phyloP scores from a whole-genome alignment of 2,113 vertebrate species.

The Oreochromis aureus region DNA sequence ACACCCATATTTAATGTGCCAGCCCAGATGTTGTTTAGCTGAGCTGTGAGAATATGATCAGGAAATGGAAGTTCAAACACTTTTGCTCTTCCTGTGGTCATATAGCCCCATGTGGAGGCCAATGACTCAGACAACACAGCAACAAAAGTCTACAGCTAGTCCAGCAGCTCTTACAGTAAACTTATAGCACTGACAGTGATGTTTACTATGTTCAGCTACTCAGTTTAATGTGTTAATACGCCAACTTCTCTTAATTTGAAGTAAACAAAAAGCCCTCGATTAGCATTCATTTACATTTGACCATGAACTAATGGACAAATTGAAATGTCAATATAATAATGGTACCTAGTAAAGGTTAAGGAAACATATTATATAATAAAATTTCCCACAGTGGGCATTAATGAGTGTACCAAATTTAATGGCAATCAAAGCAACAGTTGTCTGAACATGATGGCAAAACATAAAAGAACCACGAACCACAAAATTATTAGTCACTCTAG shows the following conservation, averaged over 20 bases:
- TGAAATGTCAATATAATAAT: neutral
- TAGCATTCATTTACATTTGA: neutral
- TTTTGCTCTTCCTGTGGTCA: neutral
- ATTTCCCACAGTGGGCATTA: neutral
- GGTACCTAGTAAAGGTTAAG: neutral
- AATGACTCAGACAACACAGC: neutral
- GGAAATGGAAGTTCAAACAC: slow-evolving; percentile 24
- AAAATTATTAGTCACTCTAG: neutral
- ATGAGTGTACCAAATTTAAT: neutral
- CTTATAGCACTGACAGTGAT: neutral
- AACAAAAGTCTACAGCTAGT: neutral
- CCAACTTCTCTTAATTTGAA: fast-evolving
- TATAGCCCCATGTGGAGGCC: neutral
- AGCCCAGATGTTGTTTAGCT: slow-evolving; percentile 38
- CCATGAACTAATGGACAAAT: neutral
- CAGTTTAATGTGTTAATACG: neutral
- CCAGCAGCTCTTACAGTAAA: neutral
- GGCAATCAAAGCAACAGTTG: neutral
- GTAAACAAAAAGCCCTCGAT: neutral
- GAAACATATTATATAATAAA: neutral
- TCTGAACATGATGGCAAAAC: neutral
- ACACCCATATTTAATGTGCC: neutral
- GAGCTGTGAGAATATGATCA: slow-evolving; percentile 9
- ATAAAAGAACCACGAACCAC: neutral
- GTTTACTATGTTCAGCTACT: neutral